These are phyloP conservation scores for Rhinoraja longicauda DNA, from an alignment of 2,797 vertebrate species.

Conservation along the genomic window DNA sequence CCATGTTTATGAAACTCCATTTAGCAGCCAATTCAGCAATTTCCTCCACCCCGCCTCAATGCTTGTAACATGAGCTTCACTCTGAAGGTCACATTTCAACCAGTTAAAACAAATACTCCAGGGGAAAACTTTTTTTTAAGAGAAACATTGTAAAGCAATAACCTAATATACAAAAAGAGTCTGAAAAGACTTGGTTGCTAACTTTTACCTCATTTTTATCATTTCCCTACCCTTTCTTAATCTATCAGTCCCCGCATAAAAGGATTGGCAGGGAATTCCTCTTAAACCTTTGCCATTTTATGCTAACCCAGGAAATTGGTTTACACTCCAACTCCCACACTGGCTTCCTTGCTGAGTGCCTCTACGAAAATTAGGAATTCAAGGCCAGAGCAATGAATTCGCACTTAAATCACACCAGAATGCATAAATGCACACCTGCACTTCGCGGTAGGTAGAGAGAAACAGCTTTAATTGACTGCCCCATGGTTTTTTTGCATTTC, in stretches of 20 bases:
- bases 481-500: neutral
- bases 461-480: neutral
- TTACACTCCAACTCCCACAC: neutral
- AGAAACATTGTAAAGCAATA: neutral
- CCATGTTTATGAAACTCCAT: neutral
- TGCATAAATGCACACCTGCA: neutral
- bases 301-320: neutral
- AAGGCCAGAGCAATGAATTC: neutral
- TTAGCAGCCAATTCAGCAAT: neutral
- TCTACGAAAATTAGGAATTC: neutral
- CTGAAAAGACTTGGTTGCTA: neutral
- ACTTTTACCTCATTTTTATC: neutral
- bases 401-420: neutral
- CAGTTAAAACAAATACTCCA: neutral
- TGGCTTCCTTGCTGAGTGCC: too few species aligned
- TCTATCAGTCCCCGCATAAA: neutral
- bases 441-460: neutral
- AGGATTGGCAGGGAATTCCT: neutral
- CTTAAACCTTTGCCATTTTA: neutral
- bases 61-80: neutral
- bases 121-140: neutral
- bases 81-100: neutral
- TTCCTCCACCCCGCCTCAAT: too few species aligned
- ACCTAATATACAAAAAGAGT: neutral
- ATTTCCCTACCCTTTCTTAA: neutral